Evolutionary conservation across 2,888 invertebrate species (phyloP), one percentile per base, ranked within the genome.

Genomic region (Erannis defoliaria): DNA sequence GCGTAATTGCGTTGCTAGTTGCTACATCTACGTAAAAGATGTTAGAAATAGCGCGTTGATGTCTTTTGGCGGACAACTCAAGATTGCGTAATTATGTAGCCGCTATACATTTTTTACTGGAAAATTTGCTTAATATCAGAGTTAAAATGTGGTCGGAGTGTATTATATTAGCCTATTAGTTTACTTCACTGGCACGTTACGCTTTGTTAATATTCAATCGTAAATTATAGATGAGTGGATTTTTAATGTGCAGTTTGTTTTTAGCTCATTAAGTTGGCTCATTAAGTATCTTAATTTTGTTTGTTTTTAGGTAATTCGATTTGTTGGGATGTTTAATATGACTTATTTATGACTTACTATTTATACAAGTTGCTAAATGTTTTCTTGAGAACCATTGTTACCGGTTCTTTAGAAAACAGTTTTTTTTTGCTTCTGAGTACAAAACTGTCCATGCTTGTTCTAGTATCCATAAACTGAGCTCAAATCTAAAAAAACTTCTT

Each of bases 51-150:
- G 21, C 78, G 77, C 81, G 80, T 80, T 80, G 80, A 80, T 76
- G 74, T 81, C 81, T 82, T 81, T 82, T 78, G 68, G 71, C 63
- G 65, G 74, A 65, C 57, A 66, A 59, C 56, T 51, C 53, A 55
- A 49, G 53, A 57, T 64, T 57, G 62, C 54, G 55, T 50, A 45
- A 53, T 76, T 72, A 66, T 51, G 51, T 70, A 68, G 19, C 16
- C 18, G 33, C 5, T 23, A 31, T 40, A 46, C 14, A 31, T 72
- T 26, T 62, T 64, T 64, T 65, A 67, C 57, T 69, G 42, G 49
- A 56, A 67, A 69, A 70, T 75, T 77, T 73, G 71, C 70, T 74
- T 74, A 78, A 75, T 69, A 61, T 42, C 56, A 55, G 49, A 53
- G 56, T 59, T 49, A 37, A 43, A 10, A 26, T 26, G 40, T 49